Evolutionary conservation across 2,888 invertebrate genomes (phyloP), one percentile per base, ranked within the genome.

Genomic region (Hirtodrosophila alboralis): DNA sequence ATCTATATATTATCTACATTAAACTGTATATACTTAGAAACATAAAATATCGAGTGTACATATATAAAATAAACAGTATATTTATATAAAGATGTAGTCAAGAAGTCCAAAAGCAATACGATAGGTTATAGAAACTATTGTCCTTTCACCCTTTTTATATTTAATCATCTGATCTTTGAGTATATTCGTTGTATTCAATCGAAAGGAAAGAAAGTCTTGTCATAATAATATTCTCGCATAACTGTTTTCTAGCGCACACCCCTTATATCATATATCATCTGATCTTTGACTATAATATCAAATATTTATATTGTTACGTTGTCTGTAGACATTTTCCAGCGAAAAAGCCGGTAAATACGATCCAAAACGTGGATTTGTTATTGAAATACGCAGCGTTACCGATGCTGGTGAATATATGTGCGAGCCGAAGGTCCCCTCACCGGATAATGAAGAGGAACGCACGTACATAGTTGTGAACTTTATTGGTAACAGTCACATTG

Each of bases 401-500:
- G 89, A 91, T 60, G 75, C 75, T 59, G 90, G 90, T 63, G 63
- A 59, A 6, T 91, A 88, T 65, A 44, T 45, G 8, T 91, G 90
- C 67, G 84, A 79, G 30, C 90, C 90, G 5, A 81, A 86, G 75
- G 44, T 73, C 3, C 89, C 89, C 10, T 73, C 83, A n/a, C 73
- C 61, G 58, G 67, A 60, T 2, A 78, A 90, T 41, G 87, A 89
- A 61, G 87, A 81, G 65, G 90, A 90, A 69, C 62, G 54, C 57
- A 65, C 66, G 45, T 13, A 48, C 62, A 66, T 87, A 52, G 40
- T 56, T 53, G 78, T 88, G 80, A 51, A 68, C 70, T 88, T 85
- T 78, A 70, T 68, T 84, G 89, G 89, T 90, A 89, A 89, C 89
- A 85, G 86, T 87, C 72, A 83, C 74, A 79, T 88, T 89, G 77